phyloP scores from a whole-genome alignment of 2,113 vertebrate genomes.

The Ursus arctos region DNA sequence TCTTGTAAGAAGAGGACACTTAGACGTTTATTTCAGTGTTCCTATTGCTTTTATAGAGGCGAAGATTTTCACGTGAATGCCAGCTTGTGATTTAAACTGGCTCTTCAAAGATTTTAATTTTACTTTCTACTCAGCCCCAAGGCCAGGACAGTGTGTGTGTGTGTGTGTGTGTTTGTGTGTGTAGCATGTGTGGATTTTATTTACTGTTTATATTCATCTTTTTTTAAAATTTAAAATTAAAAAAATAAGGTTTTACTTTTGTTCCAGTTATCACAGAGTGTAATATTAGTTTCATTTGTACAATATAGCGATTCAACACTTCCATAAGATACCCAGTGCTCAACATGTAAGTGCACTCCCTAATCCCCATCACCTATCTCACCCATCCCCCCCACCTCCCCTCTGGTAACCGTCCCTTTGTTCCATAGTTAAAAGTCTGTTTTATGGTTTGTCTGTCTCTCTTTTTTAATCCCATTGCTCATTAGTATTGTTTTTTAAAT shows the following conservation, averaged over 20 bases:
- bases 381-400: not conserved
- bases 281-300: not conserved
- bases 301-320: not conserved
- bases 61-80: not conserved
- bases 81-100: not conserved
- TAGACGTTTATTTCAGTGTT: not conserved
- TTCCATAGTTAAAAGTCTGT: not conserved
- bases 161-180: not conserved
- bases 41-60: not conserved
- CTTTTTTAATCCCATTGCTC: not conserved
- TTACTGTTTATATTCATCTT: not conserved
- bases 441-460: not conserved
- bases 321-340: not conserved
- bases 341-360: not conserved
- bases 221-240: not conserved
- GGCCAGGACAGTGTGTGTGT: not conserved
- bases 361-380: not conserved
- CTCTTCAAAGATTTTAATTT: not conserved
- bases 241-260: not conserved
- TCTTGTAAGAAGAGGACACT: not conserved
- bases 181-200: not conserved
- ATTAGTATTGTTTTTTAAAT: not conserved
- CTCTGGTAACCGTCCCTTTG: not conserved
- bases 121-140: not conserved
- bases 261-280: not conserved